Conservation (phyloP, 1,140 invertebrate species). For the Phymastichus coffea region DNA sequence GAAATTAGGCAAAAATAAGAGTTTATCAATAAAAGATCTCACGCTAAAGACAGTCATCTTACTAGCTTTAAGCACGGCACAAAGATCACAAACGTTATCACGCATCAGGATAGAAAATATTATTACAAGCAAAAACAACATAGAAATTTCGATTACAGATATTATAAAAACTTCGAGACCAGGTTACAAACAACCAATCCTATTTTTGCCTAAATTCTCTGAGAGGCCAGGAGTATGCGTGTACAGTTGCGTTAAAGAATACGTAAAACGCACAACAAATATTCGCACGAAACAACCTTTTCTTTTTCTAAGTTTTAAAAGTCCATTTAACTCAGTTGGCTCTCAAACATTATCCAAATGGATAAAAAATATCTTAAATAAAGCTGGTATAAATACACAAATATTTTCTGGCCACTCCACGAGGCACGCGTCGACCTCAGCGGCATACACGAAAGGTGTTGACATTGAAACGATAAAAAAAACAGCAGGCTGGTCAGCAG, state of each 20-base stretch:
- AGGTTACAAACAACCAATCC: not conserved
- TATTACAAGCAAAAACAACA: not conserved
- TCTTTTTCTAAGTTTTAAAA: not conserved
- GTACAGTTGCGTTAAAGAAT: not conserved
- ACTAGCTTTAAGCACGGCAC: slow-evolving; percentile 10
- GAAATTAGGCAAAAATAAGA: slow-evolving; percentile 15
- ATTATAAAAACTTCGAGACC: not conserved
- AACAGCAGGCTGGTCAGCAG: not conserved
- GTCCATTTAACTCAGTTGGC: not conserved
- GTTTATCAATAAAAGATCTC: slow-evolving; percentile 20
- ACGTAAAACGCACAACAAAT: not conserved
- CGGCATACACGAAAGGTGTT: not conserved
- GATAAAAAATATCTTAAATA: not conserved
- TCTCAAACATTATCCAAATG: not conserved
- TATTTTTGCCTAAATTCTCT: not conserved
- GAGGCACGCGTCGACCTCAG: not conserved
- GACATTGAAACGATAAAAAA: not conserved
- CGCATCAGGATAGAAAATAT: slow-evolving; percentile 1
- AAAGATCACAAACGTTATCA: not conserved
- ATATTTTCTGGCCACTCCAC: not conserved
- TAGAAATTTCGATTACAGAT: slow-evolving; percentile 27
- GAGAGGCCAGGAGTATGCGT: not conserved
- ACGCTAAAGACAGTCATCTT: slow-evolving; percentile 30
- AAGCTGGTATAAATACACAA: not conserved
- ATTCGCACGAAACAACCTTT: not conserved